Percentiles rank a stretch among this genome's conserved stretches.
phyloP scores from a whole-genome alignment of 2,888 invertebrate genomes.

The Lumbricus terrestris region DNA sequence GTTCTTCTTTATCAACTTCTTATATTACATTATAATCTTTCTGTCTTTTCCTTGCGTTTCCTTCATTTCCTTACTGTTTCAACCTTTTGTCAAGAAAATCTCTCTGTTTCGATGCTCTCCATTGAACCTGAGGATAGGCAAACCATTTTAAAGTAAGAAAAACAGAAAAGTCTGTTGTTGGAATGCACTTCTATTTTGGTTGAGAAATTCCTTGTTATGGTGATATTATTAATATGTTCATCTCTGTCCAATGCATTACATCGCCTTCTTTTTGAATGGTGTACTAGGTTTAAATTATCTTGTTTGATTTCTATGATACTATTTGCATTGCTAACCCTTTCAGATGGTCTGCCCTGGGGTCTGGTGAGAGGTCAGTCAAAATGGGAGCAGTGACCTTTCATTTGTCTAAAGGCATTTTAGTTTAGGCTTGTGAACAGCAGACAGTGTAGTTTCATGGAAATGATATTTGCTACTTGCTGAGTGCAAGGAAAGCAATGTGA shows the following conservation, averaged over 20 bases:
- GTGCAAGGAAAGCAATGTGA: too few relatives aligned
- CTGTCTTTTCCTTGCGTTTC: background rate
- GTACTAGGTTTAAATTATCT: too few relatives aligned
- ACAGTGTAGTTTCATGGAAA: too few relatives aligned
- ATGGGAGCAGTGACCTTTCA: too few relatives aligned
- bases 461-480: too few relatives aligned
- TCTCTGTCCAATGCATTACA: background rate
- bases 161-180: background rate
- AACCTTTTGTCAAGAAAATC: background rate
- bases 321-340: too few relatives aligned
- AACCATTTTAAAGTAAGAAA: background rate
- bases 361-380: too few relatives aligned
- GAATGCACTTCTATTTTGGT: background rate
- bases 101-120: background rate
- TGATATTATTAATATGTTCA: background rate
- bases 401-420: too few relatives aligned
- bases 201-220: background rate
- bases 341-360: too few relatives aligned
- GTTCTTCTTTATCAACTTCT: background rate
- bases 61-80: background rate
- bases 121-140: background rate
- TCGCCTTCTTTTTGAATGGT: background rate
- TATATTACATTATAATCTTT: too few relatives aligned
- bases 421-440: too few relatives aligned
- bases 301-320: too few relatives aligned